Evolutionary conservation across 2,888 invertebrate genomes (phyloP).

Genomic region (Tetranychus piercei): DNA sequence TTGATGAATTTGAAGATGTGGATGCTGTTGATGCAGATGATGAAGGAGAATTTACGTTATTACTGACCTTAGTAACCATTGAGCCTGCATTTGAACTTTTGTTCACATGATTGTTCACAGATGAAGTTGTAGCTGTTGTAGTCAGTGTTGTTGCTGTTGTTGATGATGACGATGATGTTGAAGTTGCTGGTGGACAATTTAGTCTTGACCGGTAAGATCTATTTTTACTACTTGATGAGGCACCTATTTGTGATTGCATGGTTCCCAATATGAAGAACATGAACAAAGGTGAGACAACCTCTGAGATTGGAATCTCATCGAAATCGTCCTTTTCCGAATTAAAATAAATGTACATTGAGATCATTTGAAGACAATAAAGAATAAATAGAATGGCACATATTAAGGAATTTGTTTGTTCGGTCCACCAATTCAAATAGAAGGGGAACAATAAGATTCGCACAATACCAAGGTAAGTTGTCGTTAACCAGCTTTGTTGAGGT

Average conservation of each 20-base stretch:
- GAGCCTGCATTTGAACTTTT: neutral
- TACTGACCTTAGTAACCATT: neutral
- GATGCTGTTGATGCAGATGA: neutral
- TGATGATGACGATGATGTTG: neutral
- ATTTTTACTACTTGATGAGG: neutral
- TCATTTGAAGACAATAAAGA: constrained; percentile 54
- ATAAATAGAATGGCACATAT: constrained; percentile 52
- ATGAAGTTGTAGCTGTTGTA: neutral
- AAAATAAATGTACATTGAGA: constrained; percentile 43
- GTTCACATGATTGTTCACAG: neutral
- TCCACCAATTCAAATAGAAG: constrained; percentile 59
- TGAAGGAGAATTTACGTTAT: neutral
- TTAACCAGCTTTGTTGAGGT: constrained; percentile 71
- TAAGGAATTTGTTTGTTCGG: constrained; percentile 52
- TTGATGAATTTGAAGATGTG: neutral
- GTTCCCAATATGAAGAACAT: constrained; percentile 54
- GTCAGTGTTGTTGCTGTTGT: neutral
- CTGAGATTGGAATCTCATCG: constrained; percentile 45
- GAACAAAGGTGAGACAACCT: constrained; percentile 51
- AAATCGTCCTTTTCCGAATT: constrained; percentile 16
- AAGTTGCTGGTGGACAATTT: neutral
- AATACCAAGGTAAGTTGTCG: constrained; percentile 63
- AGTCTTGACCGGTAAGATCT: neutral
- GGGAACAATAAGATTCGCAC: constrained; percentile 65
- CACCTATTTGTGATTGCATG: constrained; percentile 56